Evolutionary conservation across 2,113 vertebrate genomes (phyloP), one percentile per base, ranked within the genome.

Genomic region (Mirounga angustirostris): DNA sequence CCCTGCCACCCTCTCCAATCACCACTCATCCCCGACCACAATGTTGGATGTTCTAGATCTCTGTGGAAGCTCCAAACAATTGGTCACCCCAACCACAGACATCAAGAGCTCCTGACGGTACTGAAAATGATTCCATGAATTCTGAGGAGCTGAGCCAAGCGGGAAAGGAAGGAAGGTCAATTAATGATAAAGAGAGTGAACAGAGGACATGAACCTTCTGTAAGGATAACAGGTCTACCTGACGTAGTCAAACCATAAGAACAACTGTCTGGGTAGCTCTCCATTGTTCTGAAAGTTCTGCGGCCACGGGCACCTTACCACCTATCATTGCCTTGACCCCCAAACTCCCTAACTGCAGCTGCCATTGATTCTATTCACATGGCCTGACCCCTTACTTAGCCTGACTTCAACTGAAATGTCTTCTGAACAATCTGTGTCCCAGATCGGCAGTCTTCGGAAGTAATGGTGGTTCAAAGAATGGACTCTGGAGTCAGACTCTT

Each of bases 101-200:
- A 61, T 46, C 36, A 58, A 86, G 73, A 81, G 94, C 65, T 89
- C 89, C 73, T 79, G n/a, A 74, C 13, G 30, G 16, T 58, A 54
- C 1, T 87, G 54, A 67, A 87, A 97, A 90, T n/a, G 46, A 95
- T 52, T 87, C 54, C 67, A 81, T 28, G n/a, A 81, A 82, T 78
- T 91, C 15, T 61, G 24, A 94, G 52, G 33, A 16, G 18, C 52
- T 73, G 6, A 79, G 28, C 33, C 65, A 91, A 93, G 50, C 28
- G 79, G 61, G 24, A 94, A 79, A 84, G 36, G 2, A 54, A 54
- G 21, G 40, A 85, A 15, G 19, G 30, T 67, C 78, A 54, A 69
- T 71, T 74, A 36, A 59, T 30, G 59, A 76, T 73, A 92, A 96
- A 95, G 52, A 94, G 12, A 90, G 90, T 28, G 3, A 76, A 24